phyloP scores from a whole-genome alignment of 2,113 vertebrate genomes.

The Eptatretus burgeri region DNA sequence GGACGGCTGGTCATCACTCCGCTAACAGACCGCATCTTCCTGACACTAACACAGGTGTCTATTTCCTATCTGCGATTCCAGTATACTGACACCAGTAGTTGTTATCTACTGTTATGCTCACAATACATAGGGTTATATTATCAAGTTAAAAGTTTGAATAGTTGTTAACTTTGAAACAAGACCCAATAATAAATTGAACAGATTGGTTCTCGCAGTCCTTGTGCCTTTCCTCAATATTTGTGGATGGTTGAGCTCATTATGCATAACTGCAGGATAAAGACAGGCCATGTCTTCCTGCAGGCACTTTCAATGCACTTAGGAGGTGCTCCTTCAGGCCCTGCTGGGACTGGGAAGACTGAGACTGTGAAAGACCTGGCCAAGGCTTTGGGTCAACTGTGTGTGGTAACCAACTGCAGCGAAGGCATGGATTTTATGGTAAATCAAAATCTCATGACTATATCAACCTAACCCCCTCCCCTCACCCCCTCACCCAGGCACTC shows the following conservation, averaged over 20 bases:
- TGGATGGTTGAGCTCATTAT: no score
- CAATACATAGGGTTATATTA: no score
- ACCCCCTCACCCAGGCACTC: no score
- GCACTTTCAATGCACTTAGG: conserved; percentile 85
- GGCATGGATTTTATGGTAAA: conserved; percentile 89
- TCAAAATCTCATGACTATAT: neutral
- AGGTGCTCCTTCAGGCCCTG: conserved; percentile 63
- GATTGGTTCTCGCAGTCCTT: no score
- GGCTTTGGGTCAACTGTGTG: conserved; percentile 61
- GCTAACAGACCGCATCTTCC: conserved; percentile 70
- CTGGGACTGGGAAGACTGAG: conserved; percentile 91
- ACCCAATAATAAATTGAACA: no score
- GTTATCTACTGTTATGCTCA: no score
- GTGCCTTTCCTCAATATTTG: no score
- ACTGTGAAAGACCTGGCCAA: conserved; percentile 90
- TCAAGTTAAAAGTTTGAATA: no score
- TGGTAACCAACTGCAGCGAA: conserved; percentile 90
- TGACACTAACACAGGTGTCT: conserved; percentile 71
- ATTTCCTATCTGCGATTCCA: neutral
- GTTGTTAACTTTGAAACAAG: no score
- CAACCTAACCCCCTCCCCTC: no score
- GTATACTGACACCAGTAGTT: neutral
- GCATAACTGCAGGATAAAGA: no score
- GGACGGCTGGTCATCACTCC: conserved; percentile 82
- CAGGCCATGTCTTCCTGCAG: conserved; percentile 16